Conservation (phyloP, 2,113 vertebrate species). For the Proteles cristata region DNA sequence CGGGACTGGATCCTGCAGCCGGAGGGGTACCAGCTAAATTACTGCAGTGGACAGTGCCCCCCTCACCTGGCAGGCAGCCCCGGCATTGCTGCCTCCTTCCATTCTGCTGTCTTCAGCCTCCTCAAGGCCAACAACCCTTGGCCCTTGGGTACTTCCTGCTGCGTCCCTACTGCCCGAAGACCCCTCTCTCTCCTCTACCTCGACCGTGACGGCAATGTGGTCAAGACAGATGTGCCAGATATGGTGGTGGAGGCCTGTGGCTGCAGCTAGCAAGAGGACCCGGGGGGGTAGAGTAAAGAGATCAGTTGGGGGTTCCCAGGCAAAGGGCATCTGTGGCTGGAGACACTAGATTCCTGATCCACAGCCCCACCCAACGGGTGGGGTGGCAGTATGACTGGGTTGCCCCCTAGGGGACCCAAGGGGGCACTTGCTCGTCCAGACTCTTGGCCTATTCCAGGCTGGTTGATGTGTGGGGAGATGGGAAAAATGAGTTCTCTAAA, state of each 20-base stretch:
- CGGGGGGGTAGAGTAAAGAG: background rate
- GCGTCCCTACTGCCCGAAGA: constrained; percentile 88
- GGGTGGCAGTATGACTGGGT: background rate
- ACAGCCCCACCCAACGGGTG: background rate
- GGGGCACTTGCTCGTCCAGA: constrained; percentile 14
- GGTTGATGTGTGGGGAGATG: constrained; percentile 7
- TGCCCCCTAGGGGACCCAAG: background rate
- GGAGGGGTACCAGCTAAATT: constrained; percentile 94
- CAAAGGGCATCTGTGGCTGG: constrained; percentile 27
- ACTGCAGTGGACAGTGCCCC: constrained; percentile 92
- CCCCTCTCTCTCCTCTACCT: constrained; percentile 93
- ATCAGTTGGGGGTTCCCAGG: constrained; percentile 33
- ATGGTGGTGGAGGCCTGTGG: constrained; percentile 95
- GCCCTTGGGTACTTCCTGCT: constrained; percentile 88
- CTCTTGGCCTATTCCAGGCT: constrained; percentile 42
- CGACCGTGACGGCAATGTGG: constrained; percentile 90
- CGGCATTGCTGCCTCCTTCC: constrained; percentile 93
- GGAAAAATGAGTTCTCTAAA: constrained; percentile 40
- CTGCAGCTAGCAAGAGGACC: constrained; percentile 87
- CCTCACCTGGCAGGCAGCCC: constrained; percentile 91
- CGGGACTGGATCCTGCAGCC: constrained; percentile 95
- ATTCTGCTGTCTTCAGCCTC: constrained; percentile 92
- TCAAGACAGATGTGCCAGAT: constrained; percentile 92
- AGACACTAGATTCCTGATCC: constrained; percentile 32
- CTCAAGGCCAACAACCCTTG: constrained; percentile 92